These are phyloP conservation scores for Chrysina gloriosa DNA, from an alignment of 2,888 invertebrate genomes.

Conservation along the genomic window DNA sequence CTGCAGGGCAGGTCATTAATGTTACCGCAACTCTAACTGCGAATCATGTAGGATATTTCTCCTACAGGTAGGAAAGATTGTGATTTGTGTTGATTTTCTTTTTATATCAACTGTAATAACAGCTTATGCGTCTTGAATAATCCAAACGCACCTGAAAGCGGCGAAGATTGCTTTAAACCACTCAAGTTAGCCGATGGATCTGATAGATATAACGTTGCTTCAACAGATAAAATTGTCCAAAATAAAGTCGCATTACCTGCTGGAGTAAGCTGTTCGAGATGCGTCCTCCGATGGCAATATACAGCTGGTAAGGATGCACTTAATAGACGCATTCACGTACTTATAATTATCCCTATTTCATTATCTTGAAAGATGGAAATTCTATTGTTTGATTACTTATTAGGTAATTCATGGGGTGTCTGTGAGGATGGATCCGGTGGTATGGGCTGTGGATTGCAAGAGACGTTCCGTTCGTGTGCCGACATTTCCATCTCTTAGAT, in stretches of 20 bases:
- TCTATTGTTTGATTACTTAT: neutral
- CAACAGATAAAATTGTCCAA: conserved; percentile 45
- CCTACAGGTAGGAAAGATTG: conserved; percentile 54
- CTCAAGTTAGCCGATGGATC: conserved; percentile 50
- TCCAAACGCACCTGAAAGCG: conserved; percentile 50
- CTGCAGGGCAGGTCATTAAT: conserved; percentile 56
- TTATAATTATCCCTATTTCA: neutral
- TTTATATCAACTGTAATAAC: neutral
- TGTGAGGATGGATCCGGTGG: conserved; percentile 59
- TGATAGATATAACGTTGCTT: conserved; percentile 48
- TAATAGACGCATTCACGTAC: no score
- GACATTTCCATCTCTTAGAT: conserved; percentile 59
- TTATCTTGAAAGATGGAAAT: neutral
- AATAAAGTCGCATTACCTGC: conserved; percentile 56
- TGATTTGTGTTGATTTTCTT: no score
- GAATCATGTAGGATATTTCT: conserved; percentile 61
- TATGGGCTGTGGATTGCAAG: conserved; percentile 62
- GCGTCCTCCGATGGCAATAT: conserved; percentile 62
- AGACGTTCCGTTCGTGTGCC: conserved; percentile 62
- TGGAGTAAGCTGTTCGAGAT: conserved; percentile 57
- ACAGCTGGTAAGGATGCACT: conserved; percentile 54
- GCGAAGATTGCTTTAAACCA: conserved; percentile 54
- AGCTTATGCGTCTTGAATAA: conserved; percentile 51
- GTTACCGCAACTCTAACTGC: conserved; percentile 60
- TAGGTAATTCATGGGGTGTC: conserved; percentile 62